phyloP scores from a whole-genome alignment of 2,888 invertebrate species.

The Acronicta psi region DNA sequence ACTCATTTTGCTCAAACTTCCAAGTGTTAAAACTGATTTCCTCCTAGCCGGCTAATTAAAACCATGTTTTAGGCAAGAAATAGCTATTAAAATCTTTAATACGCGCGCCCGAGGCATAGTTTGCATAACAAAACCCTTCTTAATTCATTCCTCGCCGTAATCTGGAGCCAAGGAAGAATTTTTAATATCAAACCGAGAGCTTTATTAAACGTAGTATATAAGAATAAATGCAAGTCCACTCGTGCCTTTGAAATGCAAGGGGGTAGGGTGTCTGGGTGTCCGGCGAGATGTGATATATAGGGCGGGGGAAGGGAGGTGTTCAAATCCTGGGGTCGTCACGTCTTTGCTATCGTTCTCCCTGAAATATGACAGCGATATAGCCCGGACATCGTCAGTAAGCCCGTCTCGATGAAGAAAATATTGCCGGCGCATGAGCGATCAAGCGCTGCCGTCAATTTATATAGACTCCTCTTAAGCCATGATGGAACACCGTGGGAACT shows the following conservation, averaged over 20 bases:
- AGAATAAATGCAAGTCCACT: slow-evolving; percentile 74
- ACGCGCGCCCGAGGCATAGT: slow-evolving; percentile 56
- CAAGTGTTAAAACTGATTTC: slow-evolving; percentile 52
- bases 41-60: slow-evolving; percentile 56
- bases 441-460: slow-evolving; percentile 55
- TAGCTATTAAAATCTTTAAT: slow-evolving; percentile 52
- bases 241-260: slow-evolving; percentile 67
- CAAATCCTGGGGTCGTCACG: slow-evolving; percentile 71
- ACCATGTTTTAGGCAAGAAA: slow-evolving; percentile 54
- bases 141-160: slow-evolving; percentile 66
- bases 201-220: slow-evolving; percentile 79
- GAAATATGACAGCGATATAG: slow-evolving; percentile 83
- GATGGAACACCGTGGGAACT: slow-evolving; percentile 55
- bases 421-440: slow-evolving; percentile 76
- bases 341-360: slow-evolving; percentile 78
- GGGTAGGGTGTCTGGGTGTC: slow-evolving; percentile 48
- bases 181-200: slow-evolving; percentile 81
- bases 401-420: slow-evolving; percentile 81
- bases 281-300: slow-evolving; percentile 63
- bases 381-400: slow-evolving; percentile 80
- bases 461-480: slow-evolving; percentile 53
- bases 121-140: slow-evolving; percentile 70
- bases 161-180: slow-evolving; percentile 74
- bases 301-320: slow-evolving; percentile 41
- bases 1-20: slow-evolving; percentile 55